Evolutionary conservation across 2,888 invertebrate genomes (phyloP), one percentile per base, ranked within the genome.

Genomic region (Cheilosia urbana): DNA sequence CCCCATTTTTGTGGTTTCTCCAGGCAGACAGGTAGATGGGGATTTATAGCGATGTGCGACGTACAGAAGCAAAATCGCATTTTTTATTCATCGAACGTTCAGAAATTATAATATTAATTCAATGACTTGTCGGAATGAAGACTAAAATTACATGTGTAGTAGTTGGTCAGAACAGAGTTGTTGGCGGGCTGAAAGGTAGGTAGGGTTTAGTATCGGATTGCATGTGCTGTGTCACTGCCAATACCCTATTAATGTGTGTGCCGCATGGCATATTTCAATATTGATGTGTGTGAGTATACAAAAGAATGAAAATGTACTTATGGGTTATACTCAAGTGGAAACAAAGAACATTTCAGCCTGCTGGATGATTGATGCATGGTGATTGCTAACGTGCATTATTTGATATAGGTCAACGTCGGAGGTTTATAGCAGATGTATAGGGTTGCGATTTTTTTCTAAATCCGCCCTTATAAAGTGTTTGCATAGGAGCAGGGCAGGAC

Each of bases 71-170:
- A 27, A 27, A 68, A 68, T 66, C 76, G 60, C 76, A 76, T 68
- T 76, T 51, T 37, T 68, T 58, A 76, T 76, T 76, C 76, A 76
- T 60, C 51, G 76, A 76, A 68, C 76, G 76, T 76, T 68, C 68
- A 53, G 76, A 76, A 76, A 76, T 68, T 76, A 68, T 76, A 68
- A 76, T 76, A 76, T 76, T 76, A 76, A 76, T 76, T 76, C 76
- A 76, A 76, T 76, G 66, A 76, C 66, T 60, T 68, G 76, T 30
- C 30, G 58, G 66, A 76, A 68, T 76, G 34, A 66, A 58, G 49
- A 49, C 57, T 42, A 15, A 19, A 51, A 53, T 53, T 68, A 66
- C 66, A 68, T 60, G 30, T 42, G 66, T 68, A 65, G 57, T 75
- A 47, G 75, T 49, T 72, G 73, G 30, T 15, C 17, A 3, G n/a